These are phyloP conservation scores for Eucera pruinosa DNA, from an alignment of 2,888 invertebrate species.

Conservation along the genomic window DNA sequence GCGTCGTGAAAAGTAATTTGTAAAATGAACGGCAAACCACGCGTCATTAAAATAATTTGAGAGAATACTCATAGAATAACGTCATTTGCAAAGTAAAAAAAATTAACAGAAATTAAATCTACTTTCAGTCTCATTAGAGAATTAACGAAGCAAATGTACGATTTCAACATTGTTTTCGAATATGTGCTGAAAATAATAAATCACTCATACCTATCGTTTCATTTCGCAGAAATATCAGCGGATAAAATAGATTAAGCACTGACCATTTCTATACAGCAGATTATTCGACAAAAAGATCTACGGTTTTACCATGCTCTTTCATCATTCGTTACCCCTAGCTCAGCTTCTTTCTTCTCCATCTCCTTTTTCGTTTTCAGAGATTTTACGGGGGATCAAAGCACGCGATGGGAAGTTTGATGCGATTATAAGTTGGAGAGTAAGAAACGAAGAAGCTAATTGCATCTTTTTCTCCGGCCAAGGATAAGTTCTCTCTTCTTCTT, in stretches of 20 bases:
- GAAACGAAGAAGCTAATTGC: constrained; percentile 64
- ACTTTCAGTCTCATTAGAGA: too few species aligned
- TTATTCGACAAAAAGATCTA: constrained; percentile 6
- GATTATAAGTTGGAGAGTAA: constrained; percentile 61
- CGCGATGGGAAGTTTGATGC: constrained; percentile 64
- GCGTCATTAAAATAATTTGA: too few species aligned
- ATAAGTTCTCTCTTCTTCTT: constrained; percentile 11
- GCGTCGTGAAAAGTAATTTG: too few species aligned
- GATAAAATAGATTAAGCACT: neutral
- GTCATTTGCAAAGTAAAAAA: too few species aligned
- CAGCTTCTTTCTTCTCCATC: constrained; percentile 23
- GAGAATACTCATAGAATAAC: too few species aligned
- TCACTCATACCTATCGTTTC: neutral
- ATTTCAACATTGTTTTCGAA: too few species aligned
- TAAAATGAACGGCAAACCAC: too few species aligned
- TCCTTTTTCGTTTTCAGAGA: constrained; percentile 42
- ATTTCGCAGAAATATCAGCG: neutral
- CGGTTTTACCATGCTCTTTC: neutral
- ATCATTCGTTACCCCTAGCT: constrained; percentile 30
- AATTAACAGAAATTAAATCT: too few species aligned
- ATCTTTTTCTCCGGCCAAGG: constrained; percentile 44
- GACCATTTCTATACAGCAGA: neutral
- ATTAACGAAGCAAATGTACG: too few species aligned
- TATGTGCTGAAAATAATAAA: too few species aligned
- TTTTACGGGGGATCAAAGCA: constrained; percentile 63